Evolutionary conservation across 2,888 invertebrate genomes (phyloP).

Genomic region (Ptycholaimellus sp.): DNA sequence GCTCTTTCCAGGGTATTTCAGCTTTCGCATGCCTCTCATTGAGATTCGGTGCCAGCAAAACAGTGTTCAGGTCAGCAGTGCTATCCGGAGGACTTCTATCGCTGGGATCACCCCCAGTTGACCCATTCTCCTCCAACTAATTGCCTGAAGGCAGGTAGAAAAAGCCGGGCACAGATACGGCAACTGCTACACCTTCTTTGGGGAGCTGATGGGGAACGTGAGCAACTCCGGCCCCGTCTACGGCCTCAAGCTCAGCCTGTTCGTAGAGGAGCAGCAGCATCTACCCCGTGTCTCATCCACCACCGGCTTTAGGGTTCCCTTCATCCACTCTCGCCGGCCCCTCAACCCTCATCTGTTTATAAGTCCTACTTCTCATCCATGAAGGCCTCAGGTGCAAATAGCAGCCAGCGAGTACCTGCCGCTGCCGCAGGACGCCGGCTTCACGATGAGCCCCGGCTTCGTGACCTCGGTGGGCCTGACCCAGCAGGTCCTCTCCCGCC

Average conservation of each 20-base stretch:
- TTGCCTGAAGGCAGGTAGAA: too few species aligned
- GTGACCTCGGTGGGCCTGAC: conserved; percentile 3
- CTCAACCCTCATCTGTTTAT: neutral
- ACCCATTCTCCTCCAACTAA: too few species aligned
- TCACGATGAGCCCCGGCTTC: conserved; percentile 5
- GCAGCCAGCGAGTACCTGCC: conserved; percentile 4
- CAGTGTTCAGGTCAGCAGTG: conserved; percentile 1
- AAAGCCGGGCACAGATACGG: too few species aligned
- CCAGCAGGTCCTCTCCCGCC: neutral
- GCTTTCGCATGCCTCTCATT: too few species aligned
- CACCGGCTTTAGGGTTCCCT: conserved; percentile 2
- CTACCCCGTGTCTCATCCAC: neutral
- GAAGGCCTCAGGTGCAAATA: conserved; percentile 4
- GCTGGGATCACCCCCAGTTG: neutral
- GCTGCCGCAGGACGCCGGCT: conserved; percentile 5
- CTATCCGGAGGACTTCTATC: conserved; percentile 2
- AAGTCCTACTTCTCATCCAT: neutral
- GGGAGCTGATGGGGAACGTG: neutral
- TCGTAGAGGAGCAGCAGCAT: conserved; percentile 3
- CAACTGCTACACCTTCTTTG: conserved; percentile 5
- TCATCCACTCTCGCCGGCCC: too few species aligned
- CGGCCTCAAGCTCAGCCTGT: conserved; percentile 2
- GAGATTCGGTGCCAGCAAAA: too few species aligned
- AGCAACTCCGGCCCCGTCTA: conserved; percentile 3
- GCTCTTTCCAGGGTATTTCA: conserved; percentile 1